These are phyloP conservation scores for Stenurella melanura DNA, from an alignment of 2,888 invertebrate genomes.

Conservation along the genomic window DNA sequence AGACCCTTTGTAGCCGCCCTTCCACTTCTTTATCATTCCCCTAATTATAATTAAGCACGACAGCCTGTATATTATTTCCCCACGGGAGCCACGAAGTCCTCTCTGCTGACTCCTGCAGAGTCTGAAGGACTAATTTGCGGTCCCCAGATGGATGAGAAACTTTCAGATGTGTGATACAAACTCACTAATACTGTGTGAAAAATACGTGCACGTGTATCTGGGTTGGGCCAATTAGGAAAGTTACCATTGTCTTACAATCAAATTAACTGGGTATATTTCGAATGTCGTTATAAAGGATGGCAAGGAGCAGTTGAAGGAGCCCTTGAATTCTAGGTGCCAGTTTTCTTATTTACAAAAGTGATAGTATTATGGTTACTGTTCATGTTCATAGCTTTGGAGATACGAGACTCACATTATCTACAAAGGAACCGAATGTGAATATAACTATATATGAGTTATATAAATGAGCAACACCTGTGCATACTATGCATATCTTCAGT, in stretches of 20 bases:
- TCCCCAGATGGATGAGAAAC: constrained; percentile 57
- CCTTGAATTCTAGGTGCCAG: not conserved
- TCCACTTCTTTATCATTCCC: not conserved
- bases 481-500: no score
- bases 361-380: constrained; percentile 1
- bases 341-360: constrained; percentile 11
- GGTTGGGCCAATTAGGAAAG: constrained; percentile 17
- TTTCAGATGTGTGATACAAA: constrained; percentile 43
- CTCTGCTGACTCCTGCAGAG: constrained; percentile 34
- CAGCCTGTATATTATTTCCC: constrained; percentile 42
- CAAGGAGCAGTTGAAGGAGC: constrained; percentile 1
- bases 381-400: no score
- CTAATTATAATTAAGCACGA: constrained; percentile 48
- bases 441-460: no score
- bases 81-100: constrained; percentile 42
- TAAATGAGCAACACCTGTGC: no score
- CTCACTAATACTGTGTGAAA: constrained; percentile 26
- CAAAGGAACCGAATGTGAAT: no score
- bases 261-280: constrained; percentile 17
- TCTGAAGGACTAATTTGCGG: constrained; percentile 58
- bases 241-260: constrained; percentile 28
- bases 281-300: not conserved
- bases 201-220: constrained; percentile 14
- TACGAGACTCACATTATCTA: no score
- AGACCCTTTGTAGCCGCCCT: not conserved